Evolutionary conservation across 2,113 vertebrate genomes (phyloP), one percentile per base, ranked within the genome.

Genomic region (Rhinogobius similis): DNA sequence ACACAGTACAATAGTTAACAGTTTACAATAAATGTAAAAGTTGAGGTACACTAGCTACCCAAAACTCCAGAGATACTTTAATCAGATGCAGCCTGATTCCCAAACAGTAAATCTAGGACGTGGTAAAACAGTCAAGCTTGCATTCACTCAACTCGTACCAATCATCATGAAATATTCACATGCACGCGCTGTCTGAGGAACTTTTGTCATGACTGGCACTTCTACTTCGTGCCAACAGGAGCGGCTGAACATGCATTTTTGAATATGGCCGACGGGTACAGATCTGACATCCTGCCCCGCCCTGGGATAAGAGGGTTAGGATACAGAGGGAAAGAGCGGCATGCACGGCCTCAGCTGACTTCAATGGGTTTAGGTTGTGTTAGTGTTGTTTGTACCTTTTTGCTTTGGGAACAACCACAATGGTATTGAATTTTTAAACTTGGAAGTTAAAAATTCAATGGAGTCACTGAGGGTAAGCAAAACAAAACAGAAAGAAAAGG

Each of bases 211-310:
- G 86, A 86, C 73, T 83, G 81, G 76, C 82, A 82, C 78, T 79
- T 81, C 76, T 59, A 77, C 24, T 26, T 26, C 52, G 84, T 76
- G 83, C 73, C 80, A 82, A 72, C 77, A 67, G 83, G 77, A 84
- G 82, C 82, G 77, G 85, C 86, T 88, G 81, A 89, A 86, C 87
- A 81, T 87, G 86, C 87, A 90, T 84, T 89, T 90, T 89, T 81
- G 69, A 86, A 70, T 79, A 74, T 75, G 75, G 72, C 88, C 62
- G 78, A 77, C 75, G 76, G 86, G 74, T 84, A 85, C 68, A 82
- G 74, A 85, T 87, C 82, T 86, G 85, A 88, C 82, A 86, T 86
- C 73, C 69, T 67, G n/a, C 73, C 52, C 82, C 85, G 83, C 78
- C 79, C 77, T 86, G 72, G 84, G 88, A 89, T 77, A 79, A 50